Evolutionary conservation across 2,797 vertebrate species (phyloP).

Genomic region (Novumbra hubbsi): DNA sequence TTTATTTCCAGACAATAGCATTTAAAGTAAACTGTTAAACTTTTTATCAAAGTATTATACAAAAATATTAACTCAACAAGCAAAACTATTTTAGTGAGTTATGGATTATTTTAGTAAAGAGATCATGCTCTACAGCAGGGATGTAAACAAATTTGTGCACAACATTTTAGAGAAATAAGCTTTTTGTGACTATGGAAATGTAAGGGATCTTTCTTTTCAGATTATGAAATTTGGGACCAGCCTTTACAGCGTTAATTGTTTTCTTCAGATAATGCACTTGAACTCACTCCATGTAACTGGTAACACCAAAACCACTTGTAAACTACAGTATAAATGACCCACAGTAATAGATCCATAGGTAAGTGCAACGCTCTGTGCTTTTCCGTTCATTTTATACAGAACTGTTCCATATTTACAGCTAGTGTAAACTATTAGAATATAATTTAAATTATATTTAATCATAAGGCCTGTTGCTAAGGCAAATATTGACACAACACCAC

Average conservation of each 20-base stretch:
- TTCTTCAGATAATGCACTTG: conserved; percentile 14
- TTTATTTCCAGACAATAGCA: too few relatives aligned
- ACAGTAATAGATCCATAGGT: conserved; percentile 38
- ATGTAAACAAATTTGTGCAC: too few relatives aligned
- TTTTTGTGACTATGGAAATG: too few relatives aligned
- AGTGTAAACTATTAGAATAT: conserved; percentile 23
- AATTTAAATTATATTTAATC: conserved; percentile 33
- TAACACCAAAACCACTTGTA: conserved; percentile 20
- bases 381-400: conserved; percentile 26
- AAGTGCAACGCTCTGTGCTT: conserved; percentile 19
- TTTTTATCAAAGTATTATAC: conserved; percentile 29
- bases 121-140: too few relatives aligned
- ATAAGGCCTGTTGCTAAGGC: conserved; percentile 49
- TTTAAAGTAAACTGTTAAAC: conserved; percentile 4
- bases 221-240: too few relatives aligned
- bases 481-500: conserved; percentile 56
- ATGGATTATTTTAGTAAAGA: too few relatives aligned
- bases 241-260: too few relatives aligned
- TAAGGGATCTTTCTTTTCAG: too few relatives aligned
- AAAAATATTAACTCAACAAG: too few relatives aligned
- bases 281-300: conserved; percentile 6
- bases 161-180: too few relatives aligned
- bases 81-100: too few relatives aligned
- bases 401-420: conserved; percentile 35
- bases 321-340: not conserved